A percentile compares a stretch with the other conserved stretches of the same genome.
These are phyloP conservation scores for Argya squamiceps DNA, from an alignment of 2,797 vertebrate genomes.

Conservation along the genomic window DNA sequence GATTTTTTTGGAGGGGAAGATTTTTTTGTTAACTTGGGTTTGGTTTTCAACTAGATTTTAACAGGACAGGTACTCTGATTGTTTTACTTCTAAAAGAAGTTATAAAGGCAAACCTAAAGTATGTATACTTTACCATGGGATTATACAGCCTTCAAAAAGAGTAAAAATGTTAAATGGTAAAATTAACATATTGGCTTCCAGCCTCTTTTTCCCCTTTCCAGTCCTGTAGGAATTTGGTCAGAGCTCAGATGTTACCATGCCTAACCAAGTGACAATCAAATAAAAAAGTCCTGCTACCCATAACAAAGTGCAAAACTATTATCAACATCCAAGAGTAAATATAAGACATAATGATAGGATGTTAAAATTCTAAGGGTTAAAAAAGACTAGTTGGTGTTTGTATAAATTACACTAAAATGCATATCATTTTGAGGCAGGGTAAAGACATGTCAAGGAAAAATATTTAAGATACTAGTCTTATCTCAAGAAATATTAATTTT, in stretches of 20 bases:
- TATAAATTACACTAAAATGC: background rate
- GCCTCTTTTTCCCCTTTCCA: background rate
- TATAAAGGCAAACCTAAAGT: background rate
- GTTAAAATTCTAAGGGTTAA: background rate
- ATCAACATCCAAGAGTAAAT: background rate
- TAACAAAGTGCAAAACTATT: background rate
- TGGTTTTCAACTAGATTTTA: background rate
- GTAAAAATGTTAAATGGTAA: background rate
- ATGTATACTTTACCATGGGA: background rate
- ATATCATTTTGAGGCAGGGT: accelerated
- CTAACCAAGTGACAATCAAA: background rate
- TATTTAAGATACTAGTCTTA: background rate
- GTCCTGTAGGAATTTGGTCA: background rate
- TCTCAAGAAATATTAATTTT: background rate
- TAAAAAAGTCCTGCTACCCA: background rate
- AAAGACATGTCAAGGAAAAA: background rate
- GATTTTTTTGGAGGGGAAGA: accelerated
- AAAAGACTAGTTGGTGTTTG: background rate
- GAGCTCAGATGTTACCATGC: background rate
- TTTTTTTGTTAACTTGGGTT: background rate
- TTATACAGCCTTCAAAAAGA: background rate
- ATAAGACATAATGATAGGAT: background rate
- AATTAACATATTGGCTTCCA: background rate
- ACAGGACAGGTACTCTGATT: background rate
- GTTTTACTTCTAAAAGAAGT: background rate